These are phyloP conservation scores for Romanogobio albipinnatus DNA, from an alignment of 2,113 vertebrate genomes.

Conservation along the genomic window DNA sequence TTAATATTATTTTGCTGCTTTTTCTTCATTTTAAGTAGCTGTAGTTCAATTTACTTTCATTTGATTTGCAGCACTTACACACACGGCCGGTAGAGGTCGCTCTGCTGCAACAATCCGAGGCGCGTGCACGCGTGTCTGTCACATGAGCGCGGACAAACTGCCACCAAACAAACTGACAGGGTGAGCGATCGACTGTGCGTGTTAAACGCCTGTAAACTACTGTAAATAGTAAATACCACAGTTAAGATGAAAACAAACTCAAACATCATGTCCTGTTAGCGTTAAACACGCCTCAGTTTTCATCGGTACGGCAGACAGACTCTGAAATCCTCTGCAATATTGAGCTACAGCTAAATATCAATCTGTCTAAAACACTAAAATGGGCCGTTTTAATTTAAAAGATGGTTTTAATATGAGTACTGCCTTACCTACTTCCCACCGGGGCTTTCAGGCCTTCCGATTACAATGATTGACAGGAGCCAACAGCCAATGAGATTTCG, in stretches of 20 bases:
- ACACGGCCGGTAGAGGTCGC: constrained; percentile 14
- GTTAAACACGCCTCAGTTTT: neutral
- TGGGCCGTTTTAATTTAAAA: neutral
- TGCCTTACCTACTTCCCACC: neutral
- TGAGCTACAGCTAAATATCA: neutral
- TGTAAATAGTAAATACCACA: neutral
- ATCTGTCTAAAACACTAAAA: neutral
- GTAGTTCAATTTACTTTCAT: neutral
- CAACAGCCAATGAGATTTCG: constrained; percentile 11
- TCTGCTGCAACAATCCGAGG: neutral
- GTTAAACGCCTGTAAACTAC: neutral
- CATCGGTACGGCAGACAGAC: neutral
- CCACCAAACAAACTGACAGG: neutral
- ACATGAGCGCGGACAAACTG: neutral
- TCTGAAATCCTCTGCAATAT: neutral
- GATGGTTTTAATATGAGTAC: neutral
- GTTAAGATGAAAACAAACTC: neutral
- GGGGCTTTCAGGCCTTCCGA: neutral
- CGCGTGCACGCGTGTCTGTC: neutral
- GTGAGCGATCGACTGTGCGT: neutral
- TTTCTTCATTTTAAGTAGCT: too few species aligned
- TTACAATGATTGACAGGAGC: constrained; percentile 1
- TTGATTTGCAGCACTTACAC: neutral
- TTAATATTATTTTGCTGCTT: too few species aligned
- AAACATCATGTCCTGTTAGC: neutral